These are phyloP conservation scores for Dryocosmus kuriphilus DNA, from an alignment of 2,888 invertebrate genomes.

Conservation along the genomic window DNA sequence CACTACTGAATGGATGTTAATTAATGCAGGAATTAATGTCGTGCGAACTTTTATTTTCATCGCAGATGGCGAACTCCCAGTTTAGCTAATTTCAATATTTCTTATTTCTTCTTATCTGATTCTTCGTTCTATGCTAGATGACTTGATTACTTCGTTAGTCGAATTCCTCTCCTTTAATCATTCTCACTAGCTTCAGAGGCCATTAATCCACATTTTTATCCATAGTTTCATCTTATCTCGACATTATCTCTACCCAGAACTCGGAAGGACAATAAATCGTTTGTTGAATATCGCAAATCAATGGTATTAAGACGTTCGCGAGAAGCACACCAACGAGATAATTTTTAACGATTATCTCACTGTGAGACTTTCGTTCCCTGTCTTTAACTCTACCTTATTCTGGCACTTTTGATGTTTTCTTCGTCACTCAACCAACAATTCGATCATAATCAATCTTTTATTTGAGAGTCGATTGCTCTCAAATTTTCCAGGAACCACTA, in stretches of 20 bases:
- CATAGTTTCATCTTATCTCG: neutral
- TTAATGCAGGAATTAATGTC: neutral
- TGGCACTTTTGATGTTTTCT: slow-evolving; percentile 33
- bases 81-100: slow-evolving; percentile 16
- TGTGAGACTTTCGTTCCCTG: slow-evolving; percentile 6
- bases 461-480: slow-evolving; percentile 43
- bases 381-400: neutral
- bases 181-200: slow-evolving; percentile 2
- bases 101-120: neutral
- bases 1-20: neutral
- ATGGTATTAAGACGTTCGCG: neutral
- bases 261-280: neutral
- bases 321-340: neutral
- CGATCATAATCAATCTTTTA: slow-evolving; percentile 51
- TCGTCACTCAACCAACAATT: slow-evolving; percentile 46
- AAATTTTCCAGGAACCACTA: slow-evolving; percentile 44
- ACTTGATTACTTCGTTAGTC: slow-evolving; percentile 30
- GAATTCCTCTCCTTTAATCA: slow-evolving; percentile 1
- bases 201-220: slow-evolving; percentile 23
- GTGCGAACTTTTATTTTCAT: slow-evolving; percentile 14
- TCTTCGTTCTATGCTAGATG: neutral
- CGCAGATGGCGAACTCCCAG: neutral
- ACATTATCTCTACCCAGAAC: neutral
- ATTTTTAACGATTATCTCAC: slow-evolving; percentile 17
- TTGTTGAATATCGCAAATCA: neutral